A percentile compares a stretch with the other conserved stretches of the same genome.
phyloP scores from a whole-genome alignment of 2,113 vertebrate species.

The Lycocorax pyrrhopterus region DNA sequence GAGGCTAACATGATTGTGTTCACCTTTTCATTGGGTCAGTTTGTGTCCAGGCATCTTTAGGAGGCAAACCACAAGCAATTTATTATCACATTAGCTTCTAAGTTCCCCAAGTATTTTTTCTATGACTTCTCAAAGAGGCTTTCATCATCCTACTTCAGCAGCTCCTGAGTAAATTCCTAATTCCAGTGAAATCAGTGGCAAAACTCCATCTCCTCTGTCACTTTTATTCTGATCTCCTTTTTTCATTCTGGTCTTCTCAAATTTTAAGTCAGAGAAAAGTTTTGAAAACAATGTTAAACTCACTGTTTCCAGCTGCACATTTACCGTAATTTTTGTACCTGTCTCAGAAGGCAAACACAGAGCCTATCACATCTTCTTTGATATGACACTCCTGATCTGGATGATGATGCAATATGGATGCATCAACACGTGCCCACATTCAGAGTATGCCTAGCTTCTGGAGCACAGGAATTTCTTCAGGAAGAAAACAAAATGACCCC shows the following conservation, averaged over 20 bases:
- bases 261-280: not conserved
- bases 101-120: not conserved
- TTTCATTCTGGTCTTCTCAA: not conserved
- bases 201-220: not conserved
- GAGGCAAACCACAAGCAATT: not conserved
- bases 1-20: not conserved
- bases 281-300: not conserved
- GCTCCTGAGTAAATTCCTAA: not conserved
- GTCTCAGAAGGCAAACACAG: not conserved
- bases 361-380: not conserved
- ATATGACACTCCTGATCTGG: not conserved
- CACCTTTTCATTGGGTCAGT: not conserved
- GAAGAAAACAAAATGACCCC: not conserved
- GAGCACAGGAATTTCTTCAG: not conserved
- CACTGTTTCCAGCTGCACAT: not conserved
- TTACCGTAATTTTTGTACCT: not conserved
- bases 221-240: not conserved
- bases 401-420: not conserved
- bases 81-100: not conserved
- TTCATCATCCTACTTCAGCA: not conserved
- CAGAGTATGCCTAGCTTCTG: not conserved
- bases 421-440: not conserved
- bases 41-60: not conserved
- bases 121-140: not conserved
- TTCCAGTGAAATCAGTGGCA: not conserved